phyloP scores from a whole-genome alignment of 92 coral and sea anemone genomes.

The Siderastrea radians region DNA sequence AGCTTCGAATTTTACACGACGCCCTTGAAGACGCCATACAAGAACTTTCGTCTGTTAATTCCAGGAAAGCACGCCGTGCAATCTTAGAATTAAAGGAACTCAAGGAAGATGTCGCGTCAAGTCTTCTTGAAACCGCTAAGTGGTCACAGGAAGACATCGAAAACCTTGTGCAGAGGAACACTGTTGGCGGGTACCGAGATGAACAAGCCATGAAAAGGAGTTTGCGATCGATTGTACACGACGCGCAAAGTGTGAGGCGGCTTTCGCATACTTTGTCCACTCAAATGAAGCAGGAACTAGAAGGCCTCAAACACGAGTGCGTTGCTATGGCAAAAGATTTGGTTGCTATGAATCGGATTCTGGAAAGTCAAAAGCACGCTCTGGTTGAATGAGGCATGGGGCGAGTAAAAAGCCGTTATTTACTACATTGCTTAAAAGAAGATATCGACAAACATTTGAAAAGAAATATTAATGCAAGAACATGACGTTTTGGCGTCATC shows the following conservation, averaged over 20 bases:
- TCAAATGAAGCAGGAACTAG: slow-evolving; percentile 78
- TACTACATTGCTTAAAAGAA: no score
- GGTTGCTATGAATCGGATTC: slow-evolving; percentile 75
- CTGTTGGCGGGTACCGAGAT: slow-evolving; percentile 19
- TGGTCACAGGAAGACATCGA: slow-evolving; percentile 65
- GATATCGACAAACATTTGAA: no score
- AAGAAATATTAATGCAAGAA: no score
- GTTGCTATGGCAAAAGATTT: slow-evolving; percentile 85
- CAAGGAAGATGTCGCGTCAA: slow-evolving; percentile 65
- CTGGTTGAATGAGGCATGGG: slow-evolving; percentile 37
- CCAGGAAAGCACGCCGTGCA: slow-evolving; percentile 20
- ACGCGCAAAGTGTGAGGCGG: slow-evolving; percentile 72
- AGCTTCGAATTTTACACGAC: slow-evolving; percentile 69
- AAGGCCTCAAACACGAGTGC: slow-evolving; percentile 71
- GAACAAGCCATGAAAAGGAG: slow-evolving; percentile 14
- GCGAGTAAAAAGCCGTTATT: no score
- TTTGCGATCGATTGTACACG: slow-evolving; percentile 58
- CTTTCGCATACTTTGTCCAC: slow-evolving; percentile 70
- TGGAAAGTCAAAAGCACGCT: slow-evolving; percentile 77
- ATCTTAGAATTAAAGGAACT: slow-evolving; percentile 70
- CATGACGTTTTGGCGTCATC: no score
- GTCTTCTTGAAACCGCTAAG: slow-evolving; percentile 67
- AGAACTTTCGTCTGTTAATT: background rate
- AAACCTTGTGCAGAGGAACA: slow-evolving; percentile 43
- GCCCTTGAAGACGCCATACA: slow-evolving; percentile 34